Conservation (phyloP, 2,888 invertebrate genomes). For the Cataglyphis livida region DNA sequence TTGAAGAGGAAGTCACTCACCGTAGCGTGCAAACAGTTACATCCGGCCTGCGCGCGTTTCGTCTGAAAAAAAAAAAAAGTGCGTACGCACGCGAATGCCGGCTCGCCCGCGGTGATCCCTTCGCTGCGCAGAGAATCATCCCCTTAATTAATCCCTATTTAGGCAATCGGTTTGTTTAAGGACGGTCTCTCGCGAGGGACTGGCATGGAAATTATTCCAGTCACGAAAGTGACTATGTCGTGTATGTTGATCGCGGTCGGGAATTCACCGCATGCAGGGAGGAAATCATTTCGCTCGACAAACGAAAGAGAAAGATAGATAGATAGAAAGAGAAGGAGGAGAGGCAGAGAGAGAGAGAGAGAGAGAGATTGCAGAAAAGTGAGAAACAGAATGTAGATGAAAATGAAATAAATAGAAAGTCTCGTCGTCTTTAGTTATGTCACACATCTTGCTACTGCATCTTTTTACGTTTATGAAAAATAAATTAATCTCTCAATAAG, state of each 20-base stretch:
- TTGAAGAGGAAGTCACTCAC: constrained; percentile 24
- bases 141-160: constrained; percentile 82
- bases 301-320: not conserved
- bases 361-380: not conserved
- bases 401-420: not conserved
- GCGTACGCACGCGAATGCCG: constrained; percentile 26
- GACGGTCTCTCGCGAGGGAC: constrained; percentile 67
- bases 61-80: not conserved
- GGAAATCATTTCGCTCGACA: not conserved
- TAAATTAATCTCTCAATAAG: constrained; percentile 6
- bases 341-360: too few relatives aligned
- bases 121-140: constrained; percentile 73
- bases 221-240: constrained; percentile 45
- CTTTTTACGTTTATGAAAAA: not conserved
- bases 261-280: not conserved
- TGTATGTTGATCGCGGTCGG: not conserved
- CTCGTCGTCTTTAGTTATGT: not conserved
- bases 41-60: constrained; percentile 39
- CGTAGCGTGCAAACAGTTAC: constrained; percentile 31
- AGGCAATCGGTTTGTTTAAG: constrained; percentile 80
- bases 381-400: not conserved
- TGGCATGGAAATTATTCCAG: constrained; percentile 70
- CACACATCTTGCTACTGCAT: not conserved
- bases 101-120: constrained; percentile 54
- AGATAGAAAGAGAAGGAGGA: too few relatives aligned